Evolutionary conservation across 2,888 invertebrate species (phyloP), one percentile per base, ranked within the genome.

Genomic region (Amaurobius ferox): DNA sequence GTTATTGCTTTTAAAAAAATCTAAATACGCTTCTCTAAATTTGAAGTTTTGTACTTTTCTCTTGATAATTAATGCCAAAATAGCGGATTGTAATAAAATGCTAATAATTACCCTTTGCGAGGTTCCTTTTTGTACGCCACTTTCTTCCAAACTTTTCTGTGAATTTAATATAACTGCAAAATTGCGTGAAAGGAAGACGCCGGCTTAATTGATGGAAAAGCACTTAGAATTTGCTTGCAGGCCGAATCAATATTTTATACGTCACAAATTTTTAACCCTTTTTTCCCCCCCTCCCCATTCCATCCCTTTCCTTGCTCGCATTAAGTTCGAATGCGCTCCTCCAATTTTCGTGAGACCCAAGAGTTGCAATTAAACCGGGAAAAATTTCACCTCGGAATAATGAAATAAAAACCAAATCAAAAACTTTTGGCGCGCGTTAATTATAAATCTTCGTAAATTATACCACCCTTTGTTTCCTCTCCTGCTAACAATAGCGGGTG

Each of bases 391-490:
- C 55, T 55, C 35, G 44, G 67, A 85, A 72, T 77, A 85, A 85
- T 85, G 81, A 68, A 76, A 73, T 67, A 80, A 67, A 55, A 55
- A 85, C 72, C 77, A 76, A 85, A 85, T 85, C 83, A 85, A 85
- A 68, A 85, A 85, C 76, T 77, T 44, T 55, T 55, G 71, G 62
- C 62, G 76, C 66, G 83, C 77, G 83, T 85, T 85, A 85, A 85
- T 85, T 85, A 85, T 85, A 85, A 85, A 85, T 85, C 83, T 85
- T 71, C 83, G 83, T 72, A 85, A 85, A 85, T 85, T 85, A 85
- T 71, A 85, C 83, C 83, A 85, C 83, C 83, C 83, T 85, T 85
- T 85, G 77, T 77, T 85, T 77, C 77, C 83, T 85, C 77, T 39
- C 83, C 61, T 39, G 62, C 67, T 70, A 85, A 85, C 77, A 85